Evolutionary conservation across 1,140 invertebrate species (phyloP), one percentile per base, ranked within the genome.

Genomic region (Brachionus calyciflorus): DNA sequence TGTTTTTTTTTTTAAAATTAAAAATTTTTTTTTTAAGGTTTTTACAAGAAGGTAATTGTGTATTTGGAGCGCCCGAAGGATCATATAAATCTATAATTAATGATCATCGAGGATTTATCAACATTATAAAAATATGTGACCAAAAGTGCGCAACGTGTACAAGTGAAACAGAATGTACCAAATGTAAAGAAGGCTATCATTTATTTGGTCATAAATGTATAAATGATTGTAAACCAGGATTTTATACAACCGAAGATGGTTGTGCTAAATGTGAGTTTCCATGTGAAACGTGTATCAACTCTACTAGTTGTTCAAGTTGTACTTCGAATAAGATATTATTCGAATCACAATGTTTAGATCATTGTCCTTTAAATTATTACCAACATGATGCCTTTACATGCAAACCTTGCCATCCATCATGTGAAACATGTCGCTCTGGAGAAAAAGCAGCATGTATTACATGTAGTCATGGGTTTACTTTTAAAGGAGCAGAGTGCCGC

Each of bases 361-460:
- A 53, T n/a, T 80, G 80, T 57, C 60, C 57, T 19, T 55, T 70
- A 28, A 77, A 77, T 30, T 78, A 65, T 46, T 80, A 79, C 51
- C 12, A 21, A 6, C 12, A 63, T 5, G 33, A 44, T 28, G 44
- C n/a, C n/a, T n/a, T n/a, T n/a, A 69, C 46, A 28, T 93, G 92
- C 82, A 87, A 88, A 12, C 86, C 88, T 6, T 94, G 92, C 82
- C 90, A 93, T 84, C 81, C 88, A 10, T 89, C 89, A 6, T 94
- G 92, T 83, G 90, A 90, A 79, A 92, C 91, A 1, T 94, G 92
- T 81, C 90, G 88, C 78, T 92, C 91, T 21, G 88, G 89, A 4
- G 88, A 88, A 26, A 89, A 90, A 79, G 87, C 89, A 41, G 89
- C 93, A 77, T 94, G 92, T 83, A 89, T 93, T 41, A 89, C 89